Conservation (phyloP, 1,140 invertebrate genomes). For the Temnothorax nylanderi region DNA sequence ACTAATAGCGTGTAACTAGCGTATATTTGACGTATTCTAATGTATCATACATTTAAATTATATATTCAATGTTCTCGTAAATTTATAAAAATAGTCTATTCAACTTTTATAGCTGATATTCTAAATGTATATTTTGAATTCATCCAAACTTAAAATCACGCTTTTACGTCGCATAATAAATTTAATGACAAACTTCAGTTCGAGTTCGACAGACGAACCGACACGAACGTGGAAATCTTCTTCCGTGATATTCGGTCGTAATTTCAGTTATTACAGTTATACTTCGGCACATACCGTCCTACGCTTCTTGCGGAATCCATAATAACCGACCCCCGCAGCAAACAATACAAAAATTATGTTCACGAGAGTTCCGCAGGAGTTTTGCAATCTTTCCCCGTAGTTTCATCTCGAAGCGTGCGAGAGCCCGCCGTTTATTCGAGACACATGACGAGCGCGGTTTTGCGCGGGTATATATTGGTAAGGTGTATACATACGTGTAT, state of each 20-base stretch:
- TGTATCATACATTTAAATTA: background rate
- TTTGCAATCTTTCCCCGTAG: conserved; percentile 81
- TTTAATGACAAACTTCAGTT: conserved; percentile 7
- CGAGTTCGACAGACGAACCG: background rate
- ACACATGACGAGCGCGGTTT: conserved; percentile 77
- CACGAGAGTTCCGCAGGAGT: conserved; percentile 82
- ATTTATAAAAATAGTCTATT: background rate
- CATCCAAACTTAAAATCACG: background rate
- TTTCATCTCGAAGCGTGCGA: conserved; percentile 72
- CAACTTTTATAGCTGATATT: background rate
- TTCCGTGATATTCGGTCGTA: conserved; percentile 71
- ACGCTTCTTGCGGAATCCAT: conserved; percentile 80
- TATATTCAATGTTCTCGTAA: background rate
- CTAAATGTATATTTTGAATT: background rate
- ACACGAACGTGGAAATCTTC: conserved; percentile 1
- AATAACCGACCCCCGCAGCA: conserved; percentile 79
- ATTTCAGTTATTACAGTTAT: conserved; percentile 80
- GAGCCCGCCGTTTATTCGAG: conserved; percentile 79
- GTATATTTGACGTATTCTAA: background rate
- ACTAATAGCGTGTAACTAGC: background rate
- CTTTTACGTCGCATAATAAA: background rate
- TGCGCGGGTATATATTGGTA: conserved; percentile 39
- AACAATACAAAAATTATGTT: conserved; percentile 85
- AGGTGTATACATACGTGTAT: conserved; percentile 28
- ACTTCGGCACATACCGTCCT: conserved; percentile 66